A percentile compares a stretch with the other conserved stretches of the same genome.
Evolutionary conservation across 2,113 vertebrate species (phyloP).

Genomic region (Leptobrachium leishanense): DNA sequence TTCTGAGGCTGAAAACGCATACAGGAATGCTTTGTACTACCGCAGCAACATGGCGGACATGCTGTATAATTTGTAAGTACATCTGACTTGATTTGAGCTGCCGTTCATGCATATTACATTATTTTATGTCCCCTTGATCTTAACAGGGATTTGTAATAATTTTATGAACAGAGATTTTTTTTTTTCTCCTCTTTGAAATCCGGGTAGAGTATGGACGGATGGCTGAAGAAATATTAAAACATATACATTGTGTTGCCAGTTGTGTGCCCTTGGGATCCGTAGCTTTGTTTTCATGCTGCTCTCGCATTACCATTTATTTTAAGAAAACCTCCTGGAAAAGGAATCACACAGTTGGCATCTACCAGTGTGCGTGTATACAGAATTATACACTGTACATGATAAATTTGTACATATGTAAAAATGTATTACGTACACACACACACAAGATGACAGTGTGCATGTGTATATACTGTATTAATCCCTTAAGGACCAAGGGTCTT

Average conservation of each 20-base stretch:
- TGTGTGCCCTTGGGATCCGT: neutral
- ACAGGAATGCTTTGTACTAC: constrained; percentile 95
- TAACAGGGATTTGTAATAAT: neutral
- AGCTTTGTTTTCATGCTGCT: too few species aligned
- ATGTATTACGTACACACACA: too few species aligned
- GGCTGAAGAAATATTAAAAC: neutral
- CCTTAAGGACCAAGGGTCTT: too few species aligned
- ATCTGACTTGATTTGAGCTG: constrained; percentile 1
- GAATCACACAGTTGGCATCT: too few species aligned
- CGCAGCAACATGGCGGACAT: constrained; percentile 99
- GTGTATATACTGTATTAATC: too few species aligned
- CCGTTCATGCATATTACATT: neutral
- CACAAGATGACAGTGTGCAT: too few species aligned
- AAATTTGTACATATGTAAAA: too few species aligned
- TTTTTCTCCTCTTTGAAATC: neutral
- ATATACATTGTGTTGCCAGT: neutral
- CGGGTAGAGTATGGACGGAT: too few species aligned
- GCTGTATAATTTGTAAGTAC: constrained; percentile 98
- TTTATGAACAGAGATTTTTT: neutral
- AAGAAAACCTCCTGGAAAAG: too few species aligned
- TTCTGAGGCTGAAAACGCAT: constrained; percentile 90
- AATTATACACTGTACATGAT: too few species aligned
- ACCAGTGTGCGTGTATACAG: too few species aligned
- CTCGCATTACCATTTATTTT: too few species aligned
- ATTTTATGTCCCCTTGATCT: neutral